phyloP scores from a whole-genome alignment of 2,113 vertebrate genomes.

The Cyprinus carpio region DNA sequence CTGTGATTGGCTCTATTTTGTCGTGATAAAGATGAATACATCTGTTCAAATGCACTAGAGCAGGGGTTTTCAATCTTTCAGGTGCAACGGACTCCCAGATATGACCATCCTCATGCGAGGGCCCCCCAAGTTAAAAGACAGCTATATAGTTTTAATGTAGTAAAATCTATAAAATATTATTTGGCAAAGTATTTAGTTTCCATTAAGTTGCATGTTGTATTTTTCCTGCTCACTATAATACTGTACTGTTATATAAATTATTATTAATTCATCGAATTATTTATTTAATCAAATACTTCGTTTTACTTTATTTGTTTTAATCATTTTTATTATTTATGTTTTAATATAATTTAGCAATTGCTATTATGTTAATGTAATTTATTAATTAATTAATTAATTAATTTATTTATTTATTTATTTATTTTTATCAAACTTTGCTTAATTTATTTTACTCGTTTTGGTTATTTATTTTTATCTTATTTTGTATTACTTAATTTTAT shows the following conservation, averaged over 20 bases:
- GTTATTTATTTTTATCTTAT: neutral
- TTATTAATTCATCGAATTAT: neutral
- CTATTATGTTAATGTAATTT: no score
- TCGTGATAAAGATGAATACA: neutral
- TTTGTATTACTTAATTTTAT: neutral
- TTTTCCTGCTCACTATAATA: neutral
- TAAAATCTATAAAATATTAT: neutral
- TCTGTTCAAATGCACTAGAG: neutral
- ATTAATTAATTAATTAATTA: no score
- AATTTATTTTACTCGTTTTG: no score
- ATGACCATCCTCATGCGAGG: neutral
- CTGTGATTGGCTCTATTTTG: neutral
- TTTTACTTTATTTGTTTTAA: no score
- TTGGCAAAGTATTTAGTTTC: no score
- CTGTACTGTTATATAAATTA: neutral
- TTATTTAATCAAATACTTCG: no score
- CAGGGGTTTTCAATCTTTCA: neutral
- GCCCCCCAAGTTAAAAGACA: neutral
- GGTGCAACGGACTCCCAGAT: neutral
- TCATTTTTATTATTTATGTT: no score
- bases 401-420: no score
- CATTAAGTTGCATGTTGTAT: neutral
- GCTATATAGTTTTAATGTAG: neutral
- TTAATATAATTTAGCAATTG: no score
- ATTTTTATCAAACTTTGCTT: no score